Percentiles rank a stretch among this genome's conserved stretches.
Conservation (phyloP, 2,888 invertebrate species). For the Lagria hirta region DNA sequence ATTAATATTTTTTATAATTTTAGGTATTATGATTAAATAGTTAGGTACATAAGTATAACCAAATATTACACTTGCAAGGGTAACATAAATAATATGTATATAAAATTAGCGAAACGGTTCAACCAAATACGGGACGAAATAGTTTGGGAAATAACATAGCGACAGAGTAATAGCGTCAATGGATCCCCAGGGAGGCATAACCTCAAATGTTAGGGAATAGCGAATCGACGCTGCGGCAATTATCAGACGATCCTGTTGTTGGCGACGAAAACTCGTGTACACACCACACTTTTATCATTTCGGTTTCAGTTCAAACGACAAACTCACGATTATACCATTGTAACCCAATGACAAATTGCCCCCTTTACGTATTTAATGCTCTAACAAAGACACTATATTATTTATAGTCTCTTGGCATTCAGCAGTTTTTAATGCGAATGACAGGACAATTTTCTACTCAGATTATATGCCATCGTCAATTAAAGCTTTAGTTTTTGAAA, state of each 20-base stretch:
- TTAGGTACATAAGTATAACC: slow-evolving; percentile 3
- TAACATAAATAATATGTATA: slow-evolving; percentile 40
- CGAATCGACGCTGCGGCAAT: slow-evolving; percentile 48
- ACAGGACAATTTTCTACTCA: slow-evolving; percentile 7
- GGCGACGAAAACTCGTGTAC: slow-evolving; percentile 24
- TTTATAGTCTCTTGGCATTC: slow-evolving; percentile 6
- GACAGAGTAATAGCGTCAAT: slow-evolving; percentile 54
- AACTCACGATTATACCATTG: slow-evolving; percentile 25
- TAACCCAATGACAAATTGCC: slow-evolving; percentile 31
- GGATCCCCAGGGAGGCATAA: slow-evolving; percentile 53
- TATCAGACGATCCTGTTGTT: slow-evolving; percentile 45
- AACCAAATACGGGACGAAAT: slow-evolving; percentile 28
- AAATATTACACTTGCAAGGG: not conserved
- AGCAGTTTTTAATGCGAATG: no score
- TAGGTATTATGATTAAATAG: not conserved
- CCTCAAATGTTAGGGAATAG: slow-evolving; percentile 49
- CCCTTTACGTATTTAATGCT: slow-evolving; percentile 31
- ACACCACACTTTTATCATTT: slow-evolving; percentile 29
- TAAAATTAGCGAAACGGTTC: slow-evolving; percentile 38
- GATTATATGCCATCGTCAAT: no score
- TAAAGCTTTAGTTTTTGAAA: no score
- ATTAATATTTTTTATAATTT: no score
- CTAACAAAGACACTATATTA: slow-evolving; percentile 28
- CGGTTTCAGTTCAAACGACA: slow-evolving; percentile 13
- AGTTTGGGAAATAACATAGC: slow-evolving; percentile 44